Evolutionary conservation across 2,797 vertebrate genomes (phyloP).

Genomic region (Moxostoma hubbsi): DNA sequence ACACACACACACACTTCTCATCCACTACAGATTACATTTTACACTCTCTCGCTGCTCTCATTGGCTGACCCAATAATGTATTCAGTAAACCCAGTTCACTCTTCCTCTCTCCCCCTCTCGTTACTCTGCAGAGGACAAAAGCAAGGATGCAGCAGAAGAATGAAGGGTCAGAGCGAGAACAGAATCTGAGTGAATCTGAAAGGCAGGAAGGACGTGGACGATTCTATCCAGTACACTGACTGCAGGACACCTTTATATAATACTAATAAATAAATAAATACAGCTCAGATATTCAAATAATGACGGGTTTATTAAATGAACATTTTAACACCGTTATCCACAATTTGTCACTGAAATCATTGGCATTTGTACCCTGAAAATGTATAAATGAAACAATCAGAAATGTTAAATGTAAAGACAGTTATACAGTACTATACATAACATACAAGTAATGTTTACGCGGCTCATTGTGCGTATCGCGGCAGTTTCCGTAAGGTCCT

Average conservation of each 20-base stretch:
- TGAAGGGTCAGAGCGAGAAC: not conserved
- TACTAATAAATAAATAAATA: not conserved
- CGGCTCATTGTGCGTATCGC: too few relatives aligned
- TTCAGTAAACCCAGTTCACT: not conserved
- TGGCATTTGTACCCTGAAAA: slow-evolving; percentile 18
- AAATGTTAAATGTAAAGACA: too few relatives aligned
- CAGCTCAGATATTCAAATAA: not conserved
- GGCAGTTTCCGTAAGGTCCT: too few relatives aligned
- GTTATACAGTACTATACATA: too few relatives aligned
- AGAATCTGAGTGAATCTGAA: not conserved
- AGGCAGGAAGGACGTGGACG: not conserved
- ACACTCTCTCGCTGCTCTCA: not conserved
- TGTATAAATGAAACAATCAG: too few relatives aligned
- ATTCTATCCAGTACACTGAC: not conserved
- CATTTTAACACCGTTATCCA: slow-evolving; percentile 1
- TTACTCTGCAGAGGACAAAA: slow-evolving; percentile 6
- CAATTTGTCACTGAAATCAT: slow-evolving; percentile 28
- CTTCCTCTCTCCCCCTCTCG: not conserved
- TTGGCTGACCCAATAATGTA: not conserved
- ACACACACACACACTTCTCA: too few relatives aligned
- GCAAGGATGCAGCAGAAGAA: not conserved
- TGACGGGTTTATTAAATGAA: slow-evolving; percentile 3
- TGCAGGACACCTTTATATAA: not conserved
- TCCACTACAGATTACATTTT: not conserved
- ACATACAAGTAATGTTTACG: too few relatives aligned